These are phyloP conservation scores for Microcebus ravelobensis DNA, from an alignment of 2,113 vertebrate genomes.

Conservation along the genomic window DNA sequence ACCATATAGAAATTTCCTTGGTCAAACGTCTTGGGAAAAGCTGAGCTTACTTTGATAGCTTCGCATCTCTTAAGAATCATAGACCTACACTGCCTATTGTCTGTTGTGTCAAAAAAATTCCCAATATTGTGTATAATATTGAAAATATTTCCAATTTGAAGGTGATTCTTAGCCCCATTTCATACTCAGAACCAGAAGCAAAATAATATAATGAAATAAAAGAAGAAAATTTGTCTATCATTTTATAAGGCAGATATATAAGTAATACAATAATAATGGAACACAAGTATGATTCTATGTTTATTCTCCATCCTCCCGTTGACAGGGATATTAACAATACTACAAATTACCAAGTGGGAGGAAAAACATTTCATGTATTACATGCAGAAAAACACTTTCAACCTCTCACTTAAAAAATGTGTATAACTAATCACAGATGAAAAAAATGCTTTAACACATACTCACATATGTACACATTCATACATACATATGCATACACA, in stretches of 20 bases:
- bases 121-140: neutral
- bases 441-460: neutral
- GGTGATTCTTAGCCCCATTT: neutral
- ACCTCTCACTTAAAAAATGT: neutral
- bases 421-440: neutral
- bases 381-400: neutral
- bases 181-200: neutral
- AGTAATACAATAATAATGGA: neutral
- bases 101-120: neutral
- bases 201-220: neutral
- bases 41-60: neutral
- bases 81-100: neutral
- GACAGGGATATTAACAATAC: neutral
- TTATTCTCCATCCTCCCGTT: neutral
- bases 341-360: neutral
- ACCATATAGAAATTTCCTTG: neutral
- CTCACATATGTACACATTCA: neutral
- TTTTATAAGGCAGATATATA: neutral
- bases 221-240: neutral
- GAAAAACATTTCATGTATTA: neutral
- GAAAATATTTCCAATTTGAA: neutral
- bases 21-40: neutral
- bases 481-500: neutral
- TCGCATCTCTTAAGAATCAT: neutral
- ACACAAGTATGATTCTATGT: neutral